These are phyloP conservation scores for Gracilinanus agilis DNA, from an alignment of 2,113 vertebrate genomes.

Conservation along the genomic window DNA sequence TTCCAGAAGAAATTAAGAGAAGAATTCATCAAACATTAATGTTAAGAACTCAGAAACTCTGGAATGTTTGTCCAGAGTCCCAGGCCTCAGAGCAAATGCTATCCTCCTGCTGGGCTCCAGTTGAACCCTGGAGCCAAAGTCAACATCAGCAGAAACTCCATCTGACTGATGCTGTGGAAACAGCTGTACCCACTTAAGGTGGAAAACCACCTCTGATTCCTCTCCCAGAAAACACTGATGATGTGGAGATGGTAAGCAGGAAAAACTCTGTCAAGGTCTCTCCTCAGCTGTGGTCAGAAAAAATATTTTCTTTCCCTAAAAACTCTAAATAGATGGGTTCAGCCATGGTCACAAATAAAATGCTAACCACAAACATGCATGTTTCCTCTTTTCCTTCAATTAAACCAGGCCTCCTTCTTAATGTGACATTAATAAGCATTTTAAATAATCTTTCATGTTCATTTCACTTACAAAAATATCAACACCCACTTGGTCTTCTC, in stretches of 20 bases:
- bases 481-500: constrained; percentile 10
- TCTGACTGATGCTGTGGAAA: constrained; percentile 92
- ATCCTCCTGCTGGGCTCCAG: constrained; percentile 88
- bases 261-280: constrained; percentile 85
- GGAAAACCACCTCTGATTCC: constrained; percentile 90
- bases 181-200: constrained; percentile 97
- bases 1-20: constrained; percentile 88
- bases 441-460: constrained; percentile 42
- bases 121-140: constrained; percentile 89
- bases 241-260: constrained; percentile 89
- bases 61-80: constrained; percentile 91
- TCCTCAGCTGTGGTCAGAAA: constrained; percentile 86
- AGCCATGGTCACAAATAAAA: constrained; percentile 78
- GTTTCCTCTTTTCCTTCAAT: constrained; percentile 49
- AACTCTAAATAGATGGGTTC: constrained; percentile 84
- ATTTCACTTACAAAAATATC: neutral
- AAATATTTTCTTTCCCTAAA: constrained; percentile 84
- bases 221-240: constrained; percentile 88
- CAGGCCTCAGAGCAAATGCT: constrained; percentile 87
- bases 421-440: constrained; percentile 45
- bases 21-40: constrained; percentile 88
- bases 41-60: constrained; percentile 90
- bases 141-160: constrained; percentile 92
- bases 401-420: neutral
- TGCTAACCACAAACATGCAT: constrained; percentile 59